Evolutionary conservation across 2,113 vertebrate species (phyloP), one percentile per base, ranked within the genome.

Genomic region (Damaliscus lunatus): DNA sequence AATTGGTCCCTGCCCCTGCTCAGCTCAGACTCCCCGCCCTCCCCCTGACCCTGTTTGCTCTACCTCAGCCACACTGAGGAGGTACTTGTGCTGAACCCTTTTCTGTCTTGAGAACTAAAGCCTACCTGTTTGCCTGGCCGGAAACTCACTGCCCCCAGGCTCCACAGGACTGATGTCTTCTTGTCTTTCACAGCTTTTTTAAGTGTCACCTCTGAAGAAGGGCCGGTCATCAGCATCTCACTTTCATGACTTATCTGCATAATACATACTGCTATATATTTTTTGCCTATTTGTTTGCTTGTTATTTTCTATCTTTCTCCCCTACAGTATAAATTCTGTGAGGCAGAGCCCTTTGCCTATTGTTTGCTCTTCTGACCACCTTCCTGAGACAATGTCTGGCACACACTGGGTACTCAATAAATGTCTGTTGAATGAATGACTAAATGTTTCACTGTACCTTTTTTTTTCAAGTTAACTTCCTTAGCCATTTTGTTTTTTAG

Each of bases 381-480:
- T 71, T 95, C 40, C 52, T 85, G 83, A 23, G 25, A 67, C 52
- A 17, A 3, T 36, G 50, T 59, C 62, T 95, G 46, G 14, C 19
- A 59, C 2, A 21, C 11, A n/a, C 3, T 23, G 59, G 59, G 15
- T 91, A 5, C 86, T 82, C 16, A 14, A 23, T 46, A 40, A 88
- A 27, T 86, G 43, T 86, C 77, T 83, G 40, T 84, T 9, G 15
- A 83, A 46, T 40, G 43, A 93, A 40, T 23, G 40, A 78, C 46
- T 77, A 60, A 36, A 53, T 55, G 36, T 85, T 83, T 91, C 21
- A 91, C 31, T 59, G 19, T 91, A 84, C 23, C 43, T 77, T 83
- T 91, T 84, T 74, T 55, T 92, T 94, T 94, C 60, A 88, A 33
- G 15, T 95, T 89, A 43, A 89, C 94, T 91, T 94, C 48, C 53